Evolutionary conservation across 2,113 vertebrate species (phyloP), one percentile per base, ranked within the genome.

Genomic region (Eleginops maclovinus): DNA sequence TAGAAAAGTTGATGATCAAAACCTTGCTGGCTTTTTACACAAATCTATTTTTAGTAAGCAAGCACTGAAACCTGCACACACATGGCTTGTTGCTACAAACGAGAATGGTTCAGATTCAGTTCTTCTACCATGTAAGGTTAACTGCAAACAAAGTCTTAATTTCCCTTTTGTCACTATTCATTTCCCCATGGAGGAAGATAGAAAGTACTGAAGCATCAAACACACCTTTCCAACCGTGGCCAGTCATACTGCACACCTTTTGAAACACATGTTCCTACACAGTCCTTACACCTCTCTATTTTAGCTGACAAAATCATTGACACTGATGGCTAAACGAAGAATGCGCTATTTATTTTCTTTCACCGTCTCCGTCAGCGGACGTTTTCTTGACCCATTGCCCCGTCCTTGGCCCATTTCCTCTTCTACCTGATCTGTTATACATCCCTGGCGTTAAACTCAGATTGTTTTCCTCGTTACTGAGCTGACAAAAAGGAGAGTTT

Each of bases 151-250:
- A 74, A 50, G 72, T 73, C 64, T 78, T 67, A 24, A 82, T 84
- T 71, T 86, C 64, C 47, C 54, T n/a, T n/a, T n/a, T n/a, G n/a
- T n/a, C n/a, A n/a, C n/a, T n/a, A 67, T 78, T 67, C 28, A 82
- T 84, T 71, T 86, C 64, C 47, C 54, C 16, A 26, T 19, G 6
- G 5, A 12, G 54, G 44, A 63, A 80, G 65, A 88, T 71, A 31
- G 68, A 69, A 76, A 66, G 26, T 24, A 36, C 21, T 44, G 51
- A 46, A 55, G 67, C 55, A 68, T 83, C 19, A 43, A 66, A 41
- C 59, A 49, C 43, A 19, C 17, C n/a, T 54, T 53, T 61, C 28
- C 22, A 72, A 31, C 49, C 49, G 24, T 13, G 11, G 59, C 15
- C 40, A 70, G 22, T 47, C 59, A 56, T n/a, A n/a, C n/a, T n/a